phyloP scores from a whole-genome alignment of 2,797 vertebrate genomes.

The Danio choprae region DNA sequence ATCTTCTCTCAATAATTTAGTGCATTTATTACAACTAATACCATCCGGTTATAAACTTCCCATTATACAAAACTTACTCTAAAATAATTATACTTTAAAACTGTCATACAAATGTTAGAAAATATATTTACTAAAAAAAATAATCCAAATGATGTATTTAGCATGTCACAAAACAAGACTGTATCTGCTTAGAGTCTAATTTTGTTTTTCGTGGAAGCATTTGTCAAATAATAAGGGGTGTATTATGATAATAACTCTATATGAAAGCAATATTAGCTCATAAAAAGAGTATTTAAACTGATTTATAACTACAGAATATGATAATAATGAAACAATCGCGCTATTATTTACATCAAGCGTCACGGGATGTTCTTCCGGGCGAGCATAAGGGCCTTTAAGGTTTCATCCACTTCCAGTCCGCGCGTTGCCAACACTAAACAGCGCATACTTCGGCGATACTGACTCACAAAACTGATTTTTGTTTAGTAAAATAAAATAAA shows the following conservation, averaged over 20 bases:
- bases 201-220: neutral
- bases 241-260: neutral
- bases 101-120: neutral
- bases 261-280: neutral
- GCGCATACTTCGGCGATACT: neutral
- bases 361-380: conserved; percentile 52
- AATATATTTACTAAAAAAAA: neutral
- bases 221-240: neutral
- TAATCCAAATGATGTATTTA: neutral
- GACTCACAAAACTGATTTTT: neutral
- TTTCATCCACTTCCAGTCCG: conserved; percentile 16
- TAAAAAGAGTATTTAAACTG: neutral
- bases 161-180: neutral
- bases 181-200: neutral
- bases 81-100: neutral
- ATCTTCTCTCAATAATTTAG: neutral
- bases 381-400: conserved; percentile 9
- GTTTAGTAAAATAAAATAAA: neutral
- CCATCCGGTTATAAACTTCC: no score
- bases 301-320: neutral
- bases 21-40: no score
- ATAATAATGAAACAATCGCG: conserved; percentile 16
- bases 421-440: neutral
- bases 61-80: neutral
- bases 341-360: conserved; percentile 30